These are phyloP conservation scores for Sinocyclocheilus anshuiensis DNA, from an alignment of 2,113 vertebrate species.

Conservation along the genomic window DNA sequence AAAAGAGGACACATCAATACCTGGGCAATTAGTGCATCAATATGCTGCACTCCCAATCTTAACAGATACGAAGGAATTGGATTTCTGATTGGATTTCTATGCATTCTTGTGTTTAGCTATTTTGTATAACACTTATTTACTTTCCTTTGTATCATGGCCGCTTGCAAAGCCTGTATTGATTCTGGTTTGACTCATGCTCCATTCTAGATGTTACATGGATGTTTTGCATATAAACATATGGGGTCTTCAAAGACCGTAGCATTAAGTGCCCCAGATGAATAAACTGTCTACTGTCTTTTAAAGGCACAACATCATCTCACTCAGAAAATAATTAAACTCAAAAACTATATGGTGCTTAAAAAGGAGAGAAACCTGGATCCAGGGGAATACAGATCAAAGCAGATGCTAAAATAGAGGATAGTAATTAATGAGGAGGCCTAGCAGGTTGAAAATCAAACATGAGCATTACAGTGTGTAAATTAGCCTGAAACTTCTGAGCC, in stretches of 20 bases:
- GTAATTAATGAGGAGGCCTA: conserved; percentile 69
- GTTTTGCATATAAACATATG: conserved; percentile 33
- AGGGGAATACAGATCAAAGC: conserved; percentile 70
- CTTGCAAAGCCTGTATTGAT: conserved; percentile 52
- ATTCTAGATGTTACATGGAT: conserved; percentile 31
- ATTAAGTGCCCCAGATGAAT: conserved; percentile 56
- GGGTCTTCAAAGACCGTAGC: conserved; percentile 22
- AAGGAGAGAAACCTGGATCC: conserved; percentile 62
- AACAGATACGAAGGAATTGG: conserved; percentile 71
- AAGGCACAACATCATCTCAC: conserved; percentile 58
- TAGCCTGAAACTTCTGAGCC: conserved; percentile 61
- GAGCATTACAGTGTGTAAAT: conserved; percentile 68
- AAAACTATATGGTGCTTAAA: conserved; percentile 63
- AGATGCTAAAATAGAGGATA: conserved; percentile 65
- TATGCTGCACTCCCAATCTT: conserved; percentile 71
- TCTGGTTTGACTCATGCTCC: conserved; percentile 31
- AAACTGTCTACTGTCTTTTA: conserved; percentile 61
- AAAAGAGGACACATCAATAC: conserved; percentile 74
- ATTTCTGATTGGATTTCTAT: conserved; percentile 71
- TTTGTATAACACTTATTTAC: conserved; percentile 62
- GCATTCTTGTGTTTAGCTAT: conserved; percentile 66
- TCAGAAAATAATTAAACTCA: conserved; percentile 67
- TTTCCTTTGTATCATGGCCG: conserved; percentile 54
- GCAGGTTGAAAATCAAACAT: conserved; percentile 73
- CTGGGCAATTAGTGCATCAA: conserved; percentile 76